Percentiles rank a stretch among this genome's conserved stretches.
Evolutionary conservation across 2,113 vertebrate species (phyloP).

Genomic region (Oreochromis tanganicae): DNA sequence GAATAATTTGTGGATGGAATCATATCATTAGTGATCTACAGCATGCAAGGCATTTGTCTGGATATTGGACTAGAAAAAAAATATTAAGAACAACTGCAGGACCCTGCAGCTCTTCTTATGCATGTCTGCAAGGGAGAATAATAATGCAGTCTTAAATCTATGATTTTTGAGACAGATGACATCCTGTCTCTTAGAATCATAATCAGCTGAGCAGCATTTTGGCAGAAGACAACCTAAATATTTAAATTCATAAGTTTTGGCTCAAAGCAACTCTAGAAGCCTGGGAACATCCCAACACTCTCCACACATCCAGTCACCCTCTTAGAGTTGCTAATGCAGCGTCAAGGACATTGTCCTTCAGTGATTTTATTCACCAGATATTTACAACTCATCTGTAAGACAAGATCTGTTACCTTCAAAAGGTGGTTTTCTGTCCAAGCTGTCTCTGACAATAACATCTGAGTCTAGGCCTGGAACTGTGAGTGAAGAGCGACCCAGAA

Average conservation of each 20-base stretch:
- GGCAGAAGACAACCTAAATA: neutral
- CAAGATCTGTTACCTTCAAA: slow-evolving; percentile 76
- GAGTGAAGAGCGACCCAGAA: slow-evolving; percentile 73
- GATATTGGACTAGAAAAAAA: neutral
- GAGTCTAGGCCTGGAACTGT: slow-evolving; percentile 69
- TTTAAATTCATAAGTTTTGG: neutral
- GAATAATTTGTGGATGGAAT: neutral
- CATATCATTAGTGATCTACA: neutral
- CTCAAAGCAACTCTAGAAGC: neutral
- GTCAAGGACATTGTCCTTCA: neutral
- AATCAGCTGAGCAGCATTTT: neutral
- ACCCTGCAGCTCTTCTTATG: neutral
- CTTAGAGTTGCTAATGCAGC: neutral
- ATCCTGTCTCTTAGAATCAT: neutral
- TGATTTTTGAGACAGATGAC: neutral
- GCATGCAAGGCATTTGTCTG: neutral
- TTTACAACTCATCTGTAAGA: neutral
- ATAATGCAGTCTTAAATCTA: neutral
- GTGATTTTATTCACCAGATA: neutral
- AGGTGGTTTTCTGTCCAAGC: slow-evolving; percentile 69
- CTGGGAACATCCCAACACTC: neutral
- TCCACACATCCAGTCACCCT: neutral
- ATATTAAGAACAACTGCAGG: neutral
- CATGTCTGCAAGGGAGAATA: neutral
- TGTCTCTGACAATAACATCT: slow-evolving; percentile 72